Base-by-base conservation (phyloP, 2,888 invertebrate genomes). In the Stenurella melanura region DNA sequence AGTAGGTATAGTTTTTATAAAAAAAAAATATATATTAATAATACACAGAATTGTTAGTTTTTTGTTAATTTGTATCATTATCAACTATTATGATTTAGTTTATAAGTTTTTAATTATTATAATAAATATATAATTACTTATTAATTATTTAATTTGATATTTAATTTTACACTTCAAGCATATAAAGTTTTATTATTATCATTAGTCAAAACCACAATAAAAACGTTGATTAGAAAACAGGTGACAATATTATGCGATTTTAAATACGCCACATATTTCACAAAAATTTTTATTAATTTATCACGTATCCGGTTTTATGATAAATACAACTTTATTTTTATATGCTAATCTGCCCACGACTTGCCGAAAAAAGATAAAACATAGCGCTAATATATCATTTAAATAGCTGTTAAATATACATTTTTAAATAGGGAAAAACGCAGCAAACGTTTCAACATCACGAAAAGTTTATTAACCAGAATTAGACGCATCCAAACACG, bases 341-440 rank as follows among this genome's bases (percentile, higher is more conserved):
- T 50, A 50, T 50, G 50, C 50, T n/a, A 50, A n/a, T 50, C 50
- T 50, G n/a, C 50, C 50, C 50, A 50, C 50, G 50, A 5, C n/a
- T 50, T 50, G 50, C 50, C 50, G 6, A 50, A 50, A n/a, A 15
- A 50, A n/a, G n/a, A 50, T 50, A 7, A 50, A 50, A 50, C 50
- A 50, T 50, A 50, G 50, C 1, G 50, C n/a, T 50, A 50, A 64
- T 64, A 64, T 64, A 42, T 64, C 64, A 64, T 64, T 64, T 64
- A 64, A 64, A 64, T 64, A 64, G 64, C 15, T n/a, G 64, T 42
- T 64, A 64, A 64, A 42, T 42, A 42, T 42, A 64, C 64, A 42
- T 50, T 42, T 42, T 64, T 42, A 12, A 11, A 15, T 42, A 64
- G 15, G 50, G n/a, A 64, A 64, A 64, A 64, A 64, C 42, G 12